Evolutionary conservation across 2,888 invertebrate genomes (phyloP), one percentile per base, ranked within the genome.

Genomic region (Archaeoteleia sp.): DNA sequence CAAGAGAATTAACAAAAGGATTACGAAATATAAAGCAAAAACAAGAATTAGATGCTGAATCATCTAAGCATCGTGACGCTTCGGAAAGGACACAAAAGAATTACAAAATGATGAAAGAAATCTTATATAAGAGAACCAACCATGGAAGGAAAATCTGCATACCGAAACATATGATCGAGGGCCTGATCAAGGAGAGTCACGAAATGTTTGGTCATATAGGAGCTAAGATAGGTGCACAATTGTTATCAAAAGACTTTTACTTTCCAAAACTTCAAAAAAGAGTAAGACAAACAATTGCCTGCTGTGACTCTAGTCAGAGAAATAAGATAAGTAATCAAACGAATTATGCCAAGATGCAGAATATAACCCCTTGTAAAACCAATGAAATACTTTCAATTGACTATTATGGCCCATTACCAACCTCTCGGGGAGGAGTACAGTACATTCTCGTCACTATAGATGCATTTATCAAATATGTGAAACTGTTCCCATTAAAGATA

Each of bases 361-460:
- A 30, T 9, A 8, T 42, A 1, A 42, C 30, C 1, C 39, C 61
- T 1, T 17, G 15, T n/a, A 8, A 6, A 8, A 37, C 39, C 1
- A 13, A 32, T 5, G 60, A 71, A 10, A 30, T 58, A 7, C 20
- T 65, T 0, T 65, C 65, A 5, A 51, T 67, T 6, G 60, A 70
- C 14, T 67, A 53, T n/a, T n/a, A n/a, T n/a, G n/a, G n/a, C n/a
- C n/a, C n/a, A n/a, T n/a, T n/a, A n/a, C n/a, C n/a, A n/a, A 46
- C 20, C 1, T 27, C 35, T 7, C 32, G 35, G n/a, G 58, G 40
- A 0, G 45, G 46, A 0, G 30, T 37, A 1, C 43, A 46, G 39
- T 46, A 70, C 29, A 45, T 70, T n/a, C 14, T 63, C 3, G 70
- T 46, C 0, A 51, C 48, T 5, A 42, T 62, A 1, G 67, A 63